Evolutionary conservation across 2,797 vertebrate species (phyloP), one percentile per base, ranked within the genome.

Genomic region (Mareca strepera): DNA sequence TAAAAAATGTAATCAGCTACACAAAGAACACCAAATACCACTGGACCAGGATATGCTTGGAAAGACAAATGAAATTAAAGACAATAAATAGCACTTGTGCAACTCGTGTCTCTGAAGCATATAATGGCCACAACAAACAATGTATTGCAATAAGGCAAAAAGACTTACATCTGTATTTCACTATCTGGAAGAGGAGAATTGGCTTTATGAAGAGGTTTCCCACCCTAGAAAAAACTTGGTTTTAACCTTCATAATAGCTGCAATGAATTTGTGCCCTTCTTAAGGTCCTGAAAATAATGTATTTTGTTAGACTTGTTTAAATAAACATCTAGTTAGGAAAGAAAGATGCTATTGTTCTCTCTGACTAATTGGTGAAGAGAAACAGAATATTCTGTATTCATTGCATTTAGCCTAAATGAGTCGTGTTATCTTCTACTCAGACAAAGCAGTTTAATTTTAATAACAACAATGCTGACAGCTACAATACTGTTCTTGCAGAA

Each of bases 391-490:
- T 95, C 74, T 89, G 44, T 89, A 95, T 96, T 94, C 93, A 92
- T 67, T 79, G 56, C 84, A 82, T 82, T 95, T 91, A 93, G 86
- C 86, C 84, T 77, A 93, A 93, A 92, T 79, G 88, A 96, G 86
- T 86, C 88, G 90, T 86, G 74, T 92, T 95, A 93, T 93, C 95
- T 92, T 62, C 94, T 29, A 81, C 53, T 81, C 86, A 95, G 88
- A 88, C 84, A 95, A 93, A 95, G 91, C 53, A 67, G 84, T 95
- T 95, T 96, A 72, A 84, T 73, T 78, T 96, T 88, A 84, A 95
- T 96, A 94, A 96, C 0, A 43, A 87, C 90, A 58, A 28, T n/a
- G 55, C 88, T 91, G 93, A 97, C 96, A 96, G 92, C 89, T 94
- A 43, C 72, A 93, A 64, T 52, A 75, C 52, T 80, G 67, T 37